Evolutionary conservation across 2,888 invertebrate genomes (phyloP), one percentile per base, ranked within the genome.

Genomic region (Mimachlamys varia): DNA sequence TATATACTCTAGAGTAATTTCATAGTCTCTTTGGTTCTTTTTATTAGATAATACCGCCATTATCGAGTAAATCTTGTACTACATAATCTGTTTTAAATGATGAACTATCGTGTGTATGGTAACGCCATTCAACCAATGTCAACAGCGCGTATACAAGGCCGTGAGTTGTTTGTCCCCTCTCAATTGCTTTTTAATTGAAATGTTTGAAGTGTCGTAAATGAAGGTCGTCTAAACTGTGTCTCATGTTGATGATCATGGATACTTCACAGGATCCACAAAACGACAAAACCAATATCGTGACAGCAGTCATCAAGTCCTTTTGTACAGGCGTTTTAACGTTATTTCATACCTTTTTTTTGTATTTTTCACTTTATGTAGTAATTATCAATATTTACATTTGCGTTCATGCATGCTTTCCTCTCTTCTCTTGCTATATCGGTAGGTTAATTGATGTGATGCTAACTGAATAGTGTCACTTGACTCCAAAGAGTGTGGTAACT

Each of bases 131-230:
- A 76, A 33, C 12, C 27, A 76, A 76, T 33, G 33, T 33, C 27
- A 33, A 7, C 33, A 12, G 76, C 33, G 76, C 33, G 27, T 76
- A 22, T 27, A 33, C 76, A 76, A 76, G 10, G 7, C 0, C 76
- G 33, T 76, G 76, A 27, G 13, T 15, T 15, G 33, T 27, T 33
- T 19, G 19, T 22, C 22, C n/a, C 19, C 22, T 58, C 33, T 15
- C 76, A 76, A 76, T 76, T 27, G 76, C 33, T 27, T 76, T 76
- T 76, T 33, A 76, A 76, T 44, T 76, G 76, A 33, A 27, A 76
- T 76, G 76, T 76, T 76, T 76, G 27, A 76, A 76, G 76, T 62
- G 62, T 22, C 62, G n/a, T 62, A 19, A 22, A 76, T 76, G 76
- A 76, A 76, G 76, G 76, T 76, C 76, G 33, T 17, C 10, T 27